Base-by-base conservation (phyloP, 2,888 invertebrate genomes). In the Altica lythri region DNA sequence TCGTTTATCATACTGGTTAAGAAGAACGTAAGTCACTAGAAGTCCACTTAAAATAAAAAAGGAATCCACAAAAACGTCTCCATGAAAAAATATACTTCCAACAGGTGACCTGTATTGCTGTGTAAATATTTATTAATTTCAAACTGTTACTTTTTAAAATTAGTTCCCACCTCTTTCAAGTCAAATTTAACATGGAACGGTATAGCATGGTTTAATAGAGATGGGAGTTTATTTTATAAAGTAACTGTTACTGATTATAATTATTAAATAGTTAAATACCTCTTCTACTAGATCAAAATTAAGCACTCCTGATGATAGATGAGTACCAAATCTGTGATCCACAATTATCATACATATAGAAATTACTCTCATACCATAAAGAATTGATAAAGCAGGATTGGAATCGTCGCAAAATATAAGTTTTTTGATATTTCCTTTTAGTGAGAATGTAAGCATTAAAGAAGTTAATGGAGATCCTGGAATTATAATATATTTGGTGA, bases 31-130 rank as follows among this genome's bases (percentile, higher is more conserved):
- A 0, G 79, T 75, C 0, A 79, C 77, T 1, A 84, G 71, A 45
- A 84, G 77, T 1, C 83, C 84, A 34, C 83, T 82, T 4, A 85
- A 60, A 6, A 82, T 68, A 64, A 84, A 84, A 69, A 83, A 84
- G 1, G 82, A 80, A 63, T 85, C 85, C 17, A 84, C 84, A 22
- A 83, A 79, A 0, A 84, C 70, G 59, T 83, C 83, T 35, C 81
- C 78, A 62, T 84, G 84, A 6, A 83, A 73, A 0, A 82, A 69
- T 3, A 83, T 70, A 32, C 74, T 67, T 3, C 73, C 72, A 35
- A 66, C 60, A 29, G 72, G 64, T 13, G 71, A 64, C 40, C 70
- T 66, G 59, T 71, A 74, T 61, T 71, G 68, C 73, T 73, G 59
- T 44, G 67, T 68, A 25, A n/a, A n/a, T n/a, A n/a, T n/a, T n/a